Conservation (phyloP, 1,140 invertebrate genomes). For the Neodiprion fabricii region DNA sequence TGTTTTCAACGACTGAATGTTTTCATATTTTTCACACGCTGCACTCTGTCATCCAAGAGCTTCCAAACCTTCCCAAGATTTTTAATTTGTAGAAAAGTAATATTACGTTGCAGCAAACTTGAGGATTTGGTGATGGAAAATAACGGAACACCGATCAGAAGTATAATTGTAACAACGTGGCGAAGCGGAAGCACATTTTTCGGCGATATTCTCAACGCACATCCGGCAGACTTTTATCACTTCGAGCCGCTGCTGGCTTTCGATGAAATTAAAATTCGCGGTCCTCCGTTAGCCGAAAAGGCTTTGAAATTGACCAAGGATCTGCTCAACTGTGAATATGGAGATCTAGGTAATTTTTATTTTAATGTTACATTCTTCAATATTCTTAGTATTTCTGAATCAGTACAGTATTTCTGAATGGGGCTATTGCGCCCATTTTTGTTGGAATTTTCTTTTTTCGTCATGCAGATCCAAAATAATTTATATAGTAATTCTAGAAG, state of each 20-base stretch:
- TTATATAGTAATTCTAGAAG: background rate
- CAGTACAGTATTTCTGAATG: too few species aligned
- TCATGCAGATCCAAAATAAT: background rate
- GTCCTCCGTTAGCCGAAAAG: constrained; percentile 67
- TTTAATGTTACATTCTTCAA: too few species aligned
- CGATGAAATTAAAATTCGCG: constrained; percentile 80
- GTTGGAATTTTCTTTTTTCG: background rate
- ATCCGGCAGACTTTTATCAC: constrained; percentile 87
- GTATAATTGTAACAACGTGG: constrained; percentile 82
- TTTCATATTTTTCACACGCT: constrained; percentile 10
- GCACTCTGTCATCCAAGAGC: background rate
- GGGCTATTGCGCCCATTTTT: background rate
- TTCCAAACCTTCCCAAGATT: background rate
- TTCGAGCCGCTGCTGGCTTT: constrained; percentile 86
- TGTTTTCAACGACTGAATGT: constrained; percentile 17
- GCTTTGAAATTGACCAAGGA: constrained; percentile 72
- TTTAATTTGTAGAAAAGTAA: background rate
- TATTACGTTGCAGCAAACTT: constrained; percentile 54
- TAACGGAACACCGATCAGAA: constrained; percentile 73
- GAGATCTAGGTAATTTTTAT: constrained; percentile 64
- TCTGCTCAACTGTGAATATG: constrained; percentile 79
- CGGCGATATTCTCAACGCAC: constrained; percentile 81
- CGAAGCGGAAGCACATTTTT: constrained; percentile 88
- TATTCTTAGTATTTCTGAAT: too few species aligned
- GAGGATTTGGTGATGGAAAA: constrained; percentile 71